Evolutionary conservation across 2,797 vertebrate genomes (phyloP).

Genomic region (Mormyrus proboscirostris): DNA sequence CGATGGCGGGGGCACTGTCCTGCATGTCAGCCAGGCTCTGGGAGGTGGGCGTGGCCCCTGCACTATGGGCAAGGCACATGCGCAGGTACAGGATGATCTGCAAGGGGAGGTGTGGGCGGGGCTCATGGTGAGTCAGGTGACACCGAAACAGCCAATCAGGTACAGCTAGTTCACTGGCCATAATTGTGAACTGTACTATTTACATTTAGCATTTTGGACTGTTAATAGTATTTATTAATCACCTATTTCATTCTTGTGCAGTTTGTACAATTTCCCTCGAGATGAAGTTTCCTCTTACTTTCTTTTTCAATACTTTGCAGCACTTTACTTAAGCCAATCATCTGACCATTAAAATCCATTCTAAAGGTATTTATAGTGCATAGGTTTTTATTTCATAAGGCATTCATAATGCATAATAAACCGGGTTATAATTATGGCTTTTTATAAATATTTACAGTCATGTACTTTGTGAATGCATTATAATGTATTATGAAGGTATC

Average conservation of each 20-base stretch:
- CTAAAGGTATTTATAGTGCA: neutral
- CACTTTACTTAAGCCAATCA: neutral
- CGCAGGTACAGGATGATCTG: conserved; percentile 92
- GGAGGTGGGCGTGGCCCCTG: conserved; percentile 74
- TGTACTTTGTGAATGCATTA: neutral
- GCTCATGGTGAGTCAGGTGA: neutral
- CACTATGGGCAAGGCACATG: conserved; percentile 91
- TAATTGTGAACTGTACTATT: neutral
- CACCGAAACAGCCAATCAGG: neutral
- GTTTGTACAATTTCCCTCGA: neutral
- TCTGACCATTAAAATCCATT: neutral
- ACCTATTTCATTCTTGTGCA: neutral
- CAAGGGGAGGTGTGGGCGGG: neutral
- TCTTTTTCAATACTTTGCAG: neutral
- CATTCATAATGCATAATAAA: neutral
- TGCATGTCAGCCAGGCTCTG: conserved; percentile 88
- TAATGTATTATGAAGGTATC: neutral
- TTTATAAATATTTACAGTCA: neutral
- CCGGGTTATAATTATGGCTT: neutral
- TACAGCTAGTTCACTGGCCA: neutral
- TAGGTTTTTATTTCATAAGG: neutral
- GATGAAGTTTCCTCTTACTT: neutral
- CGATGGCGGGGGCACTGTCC: conserved; percentile 87
- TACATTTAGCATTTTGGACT: neutral
- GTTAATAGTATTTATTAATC: neutral